Evolutionary conservation across 2,888 invertebrate genomes (phyloP), one percentile per base, ranked within the genome.

Genomic region (Phortica magna): DNA sequence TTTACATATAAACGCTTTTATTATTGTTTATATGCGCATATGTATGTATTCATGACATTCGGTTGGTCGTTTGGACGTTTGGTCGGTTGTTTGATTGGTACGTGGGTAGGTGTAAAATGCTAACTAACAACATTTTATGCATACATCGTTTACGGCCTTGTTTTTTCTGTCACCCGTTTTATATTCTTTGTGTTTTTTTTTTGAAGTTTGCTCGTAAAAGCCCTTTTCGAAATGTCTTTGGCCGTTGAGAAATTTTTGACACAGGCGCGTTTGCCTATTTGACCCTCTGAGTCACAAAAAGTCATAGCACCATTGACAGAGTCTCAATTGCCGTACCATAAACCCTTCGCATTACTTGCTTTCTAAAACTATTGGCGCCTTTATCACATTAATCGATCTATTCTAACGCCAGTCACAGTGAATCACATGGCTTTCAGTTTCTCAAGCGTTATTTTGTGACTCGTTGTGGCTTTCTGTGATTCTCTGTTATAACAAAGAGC

Each of bases 1-100:
- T 61, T 61, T 61, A 61, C 61, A 61, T 61, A 61, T 22, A 61
- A 61, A 61, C 61, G 61, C 10, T 61, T 61, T 61, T 61, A 61
- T 61, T 61, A 61, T 61, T 31, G 55, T 55, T 14, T 17, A 55
- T 17, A 55, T 10, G 17, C 12, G n/a, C 55, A 55, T 17, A 55
- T 2, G 17, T 17, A n/a, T 14, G 55, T 55, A 7, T 55, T 55
- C 17, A 17, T 55, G n/a, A 7, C 14, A 31, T 31, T 31, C 31
- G 5, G 5, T 4, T 31, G 31, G 31, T 31, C 10, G 7, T 7
- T 7, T 55, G 0, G n/a, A n/a, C 31, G 5, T 4, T 4, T 31
- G 31, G 31, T 31, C 10, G 7, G 14, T 7, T 55, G 0, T 55
- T 14, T 55, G 55, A n/a, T 14, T 55, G 55, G 61, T 61, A 12